Conservation (phyloP, 2,113 vertebrate genomes). For the Leucoraja erinaceus region DNA sequence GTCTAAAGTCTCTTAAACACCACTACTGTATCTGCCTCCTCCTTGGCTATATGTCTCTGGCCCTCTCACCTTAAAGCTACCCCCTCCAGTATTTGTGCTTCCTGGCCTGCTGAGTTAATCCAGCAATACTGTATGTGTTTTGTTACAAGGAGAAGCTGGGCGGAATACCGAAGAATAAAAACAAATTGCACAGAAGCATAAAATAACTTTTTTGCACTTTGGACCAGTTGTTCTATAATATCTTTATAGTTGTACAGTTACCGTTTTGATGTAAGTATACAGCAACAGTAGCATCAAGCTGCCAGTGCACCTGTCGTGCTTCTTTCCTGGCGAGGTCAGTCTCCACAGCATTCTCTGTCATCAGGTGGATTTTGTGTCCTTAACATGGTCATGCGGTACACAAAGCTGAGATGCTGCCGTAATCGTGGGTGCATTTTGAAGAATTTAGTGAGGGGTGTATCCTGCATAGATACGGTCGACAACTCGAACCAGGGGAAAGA, state of each 20-base stretch:
- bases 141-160: not conserved
- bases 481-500: slow-evolving; percentile 65
- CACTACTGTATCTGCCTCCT: no score
- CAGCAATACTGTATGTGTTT: no score
- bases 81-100: no score
- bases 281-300: not conserved
- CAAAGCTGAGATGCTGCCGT: slow-evolving; percentile 44
- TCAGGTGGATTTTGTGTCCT: not conserved
- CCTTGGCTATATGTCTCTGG: no score
- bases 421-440: slow-evolving; percentile 48
- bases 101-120: no score
- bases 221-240: not conserved
- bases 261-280: not conserved
- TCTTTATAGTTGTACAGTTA: not conserved
- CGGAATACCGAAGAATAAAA: not conserved
- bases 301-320: not conserved
- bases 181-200: not conserved
- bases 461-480: slow-evolving; percentile 52
- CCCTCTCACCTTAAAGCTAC: no score
- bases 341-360: not conserved
- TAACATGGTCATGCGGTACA: slow-evolving; percentile 44
- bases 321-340: not conserved
- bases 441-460: slow-evolving; percentile 50
- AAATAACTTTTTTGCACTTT: not conserved
- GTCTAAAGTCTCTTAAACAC: no score